phyloP scores from a whole-genome alignment of 1,140 invertebrate genomes.

The Tetramorium parvispinum region DNA sequence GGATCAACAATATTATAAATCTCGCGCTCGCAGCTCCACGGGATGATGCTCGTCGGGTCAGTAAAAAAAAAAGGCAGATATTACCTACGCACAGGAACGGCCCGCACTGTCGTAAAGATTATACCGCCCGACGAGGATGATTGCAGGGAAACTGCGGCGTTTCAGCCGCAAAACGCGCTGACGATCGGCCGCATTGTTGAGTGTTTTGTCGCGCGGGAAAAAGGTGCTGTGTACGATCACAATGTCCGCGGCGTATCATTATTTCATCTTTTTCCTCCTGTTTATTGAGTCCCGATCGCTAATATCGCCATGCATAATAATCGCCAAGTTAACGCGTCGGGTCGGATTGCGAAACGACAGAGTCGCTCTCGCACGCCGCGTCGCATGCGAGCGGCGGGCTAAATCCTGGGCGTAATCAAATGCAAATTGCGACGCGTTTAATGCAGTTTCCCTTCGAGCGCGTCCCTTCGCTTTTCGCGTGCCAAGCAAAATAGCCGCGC shows the following conservation, averaged over 20 bases:
- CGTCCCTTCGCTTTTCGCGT: not conserved
- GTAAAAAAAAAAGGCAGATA: not conserved
- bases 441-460: not conserved
- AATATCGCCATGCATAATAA: constrained; percentile 40
- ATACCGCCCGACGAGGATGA: not conserved
- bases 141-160: not conserved
- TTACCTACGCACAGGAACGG: not conserved
- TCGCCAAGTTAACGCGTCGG: not conserved
- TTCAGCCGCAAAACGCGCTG: not conserved
- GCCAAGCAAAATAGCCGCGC: not conserved
- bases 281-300: not conserved
- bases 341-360: not conserved
- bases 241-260: not conserved
- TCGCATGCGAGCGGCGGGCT: not conserved
- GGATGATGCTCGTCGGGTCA: not conserved
- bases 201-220: not conserved
- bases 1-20: not conserved
- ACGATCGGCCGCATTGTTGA: not conserved
- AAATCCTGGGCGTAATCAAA: constrained; percentile 3
- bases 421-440: constrained; percentile 21
- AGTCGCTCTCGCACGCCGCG: not conserved
- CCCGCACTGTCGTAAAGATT: not conserved
- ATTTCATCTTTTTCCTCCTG: not conserved
- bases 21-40: not conserved
- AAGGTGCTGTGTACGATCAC: not conserved